Conservation (phyloP, 2,888 invertebrate genomes). For the Apodemia hepburni region DNA sequence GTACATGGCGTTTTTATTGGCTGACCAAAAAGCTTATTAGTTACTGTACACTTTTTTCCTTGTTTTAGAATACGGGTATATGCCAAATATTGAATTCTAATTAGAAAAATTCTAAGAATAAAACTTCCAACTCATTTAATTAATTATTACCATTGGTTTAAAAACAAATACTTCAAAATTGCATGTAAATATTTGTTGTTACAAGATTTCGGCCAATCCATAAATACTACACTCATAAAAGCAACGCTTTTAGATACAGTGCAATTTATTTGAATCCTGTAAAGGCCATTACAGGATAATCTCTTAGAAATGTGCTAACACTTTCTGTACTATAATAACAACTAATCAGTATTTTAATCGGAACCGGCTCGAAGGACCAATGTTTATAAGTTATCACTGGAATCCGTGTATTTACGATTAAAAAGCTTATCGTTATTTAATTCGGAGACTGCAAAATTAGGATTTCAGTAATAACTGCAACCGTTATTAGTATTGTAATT, state of each 20-base stretch:
- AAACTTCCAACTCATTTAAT: not conserved
- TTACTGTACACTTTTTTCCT: no score
- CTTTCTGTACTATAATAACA: not conserved
- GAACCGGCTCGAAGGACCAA: no score
- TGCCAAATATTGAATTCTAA: not conserved
- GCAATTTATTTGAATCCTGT: not conserved
- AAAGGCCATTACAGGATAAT: not conserved
- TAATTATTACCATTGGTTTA: conserved; percentile 18
- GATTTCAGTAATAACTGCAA: not conserved
- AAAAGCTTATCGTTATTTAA: no score
- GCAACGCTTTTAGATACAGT: conserved; percentile 8
- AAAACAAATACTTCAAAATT: conserved; percentile 6
- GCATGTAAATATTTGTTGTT: conserved; percentile 4
- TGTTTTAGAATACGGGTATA: not conserved
- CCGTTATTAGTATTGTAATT: not conserved
- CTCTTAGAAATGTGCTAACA: not conserved
- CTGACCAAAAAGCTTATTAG: no score
- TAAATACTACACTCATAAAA: not conserved
- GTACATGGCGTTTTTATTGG: no score
- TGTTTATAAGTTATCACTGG: no score
- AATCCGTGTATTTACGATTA: no score
- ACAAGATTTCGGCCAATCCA: not conserved
- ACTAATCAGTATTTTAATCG: not conserved
- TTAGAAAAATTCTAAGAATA: not conserved
- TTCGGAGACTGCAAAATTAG: not conserved